Conservation (phyloP, 2,888 invertebrate species). For the Augochlorella aurata region DNA sequence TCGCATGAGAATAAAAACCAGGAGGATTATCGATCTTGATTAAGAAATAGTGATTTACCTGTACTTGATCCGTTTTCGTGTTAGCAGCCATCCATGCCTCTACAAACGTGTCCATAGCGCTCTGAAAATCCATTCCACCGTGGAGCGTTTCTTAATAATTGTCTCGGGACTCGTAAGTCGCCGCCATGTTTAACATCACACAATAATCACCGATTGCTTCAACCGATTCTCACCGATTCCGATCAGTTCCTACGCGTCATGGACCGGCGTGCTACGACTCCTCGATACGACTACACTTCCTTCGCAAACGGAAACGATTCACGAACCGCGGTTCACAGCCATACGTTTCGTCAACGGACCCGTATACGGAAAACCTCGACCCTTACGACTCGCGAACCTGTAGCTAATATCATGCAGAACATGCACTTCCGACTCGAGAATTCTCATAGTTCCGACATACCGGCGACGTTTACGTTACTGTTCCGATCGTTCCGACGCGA, state of each 20-base stretch:
- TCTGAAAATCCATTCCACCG: slow-evolving; percentile 95
- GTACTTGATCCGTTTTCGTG: slow-evolving; percentile 84
- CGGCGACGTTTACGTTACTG: neutral
- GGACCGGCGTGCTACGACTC: neutral
- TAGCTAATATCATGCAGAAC: neutral
- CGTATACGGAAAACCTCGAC: neutral
- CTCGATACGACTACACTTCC: slow-evolving; percentile 14
- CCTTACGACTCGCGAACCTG: neutral
- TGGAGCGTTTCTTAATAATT: slow-evolving; percentile 63
- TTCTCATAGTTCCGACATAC: neutral
- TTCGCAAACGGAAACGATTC: neutral
- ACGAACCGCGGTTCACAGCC: slow-evolving; percentile 7
- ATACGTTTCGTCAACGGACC: neutral
- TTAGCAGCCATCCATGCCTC: slow-evolving; percentile 98
- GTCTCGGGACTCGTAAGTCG: slow-evolving; percentile 67
- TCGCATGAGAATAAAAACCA: neutral
- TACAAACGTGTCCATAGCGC: slow-evolving; percentile 98
- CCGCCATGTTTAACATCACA: slow-evolving; percentile 68
- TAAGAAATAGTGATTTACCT: slow-evolving; percentile 70
- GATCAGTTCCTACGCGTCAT: slow-evolving; percentile 11
- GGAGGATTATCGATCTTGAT: neutral
- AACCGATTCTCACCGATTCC: slow-evolving; percentile 39
- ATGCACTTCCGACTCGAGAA: slow-evolving; percentile 4
- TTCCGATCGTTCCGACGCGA: slow-evolving; percentile 2
- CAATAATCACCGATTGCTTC: slow-evolving; percentile 43